Base-by-base conservation (phyloP, 2,113 vertebrate species). In the Saguinus imperator region DNA sequence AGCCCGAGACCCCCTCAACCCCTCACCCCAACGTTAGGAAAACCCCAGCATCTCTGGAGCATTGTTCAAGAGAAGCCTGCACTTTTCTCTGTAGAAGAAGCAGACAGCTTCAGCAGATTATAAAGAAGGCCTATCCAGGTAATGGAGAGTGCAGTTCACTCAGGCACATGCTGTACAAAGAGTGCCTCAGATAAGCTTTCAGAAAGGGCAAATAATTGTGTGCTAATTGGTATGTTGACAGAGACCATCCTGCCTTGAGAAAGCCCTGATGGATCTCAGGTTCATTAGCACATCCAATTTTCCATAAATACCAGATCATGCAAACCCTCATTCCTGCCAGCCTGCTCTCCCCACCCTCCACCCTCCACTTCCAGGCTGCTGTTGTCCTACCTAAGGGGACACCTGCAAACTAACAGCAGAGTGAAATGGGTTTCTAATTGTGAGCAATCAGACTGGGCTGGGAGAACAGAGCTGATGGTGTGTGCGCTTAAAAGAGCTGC, bases 181-280 rank as follows among this genome's bases (percentile, higher is more conserved):
- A 87, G 84, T 40, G 16, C 61, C 95, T 89, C 86, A 57, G 97
- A 96, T 92, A 94, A 83, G 94, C 97, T 94, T 96, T 94, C 94
- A 94, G 96, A 96, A 97, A 98, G 61, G 45, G 96, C 89, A 97
- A 97, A 97, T 98, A 98, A 98, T 98, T 97, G 98, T 88, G 95
- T 92, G 98, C 98, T 98, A 98, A 98, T 98, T 98, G 98, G 96
- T 84, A 94, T 82, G 95, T 72, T 98, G 98, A 98, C 98, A 98
- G 98, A 97, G 79, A 0, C 87, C 75, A 45, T 92, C 96, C 95
- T 95, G 97, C 97, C 97, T 97, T 97, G 92, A 90, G 84, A 96
- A 92, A 82, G 95, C 95, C 94, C 17, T 2, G 96, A 97, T 97
- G 98, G 98, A 97, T 97, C 79, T 89, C 32, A 50, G 95, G 97